These are phyloP conservation scores for Habropoda laboriosa DNA, from an alignment of 1,140 invertebrate species.

Conservation along the genomic window DNA sequence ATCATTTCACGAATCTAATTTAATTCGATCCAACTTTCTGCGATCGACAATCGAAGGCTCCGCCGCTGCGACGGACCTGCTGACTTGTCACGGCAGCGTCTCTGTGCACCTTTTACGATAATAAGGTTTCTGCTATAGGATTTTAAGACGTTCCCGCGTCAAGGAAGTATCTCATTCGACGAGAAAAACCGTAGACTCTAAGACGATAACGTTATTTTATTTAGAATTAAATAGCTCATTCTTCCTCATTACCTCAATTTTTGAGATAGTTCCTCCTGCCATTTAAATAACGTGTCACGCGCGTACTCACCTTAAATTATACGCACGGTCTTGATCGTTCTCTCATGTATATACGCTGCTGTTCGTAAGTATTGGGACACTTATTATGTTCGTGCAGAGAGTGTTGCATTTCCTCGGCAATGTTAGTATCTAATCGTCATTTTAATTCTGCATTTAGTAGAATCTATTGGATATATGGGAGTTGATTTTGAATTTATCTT, in stretches of 20 bases:
- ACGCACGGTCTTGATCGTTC: slow-evolving; percentile 19
- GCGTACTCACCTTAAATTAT: slow-evolving; percentile 43
- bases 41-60: slow-evolving; percentile 54
- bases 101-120: slow-evolving; percentile 35
- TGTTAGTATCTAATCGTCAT: too few species aligned
- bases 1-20: neutral
- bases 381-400: too few species aligned
- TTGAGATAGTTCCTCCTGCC: slow-evolving; percentile 74
- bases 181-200: slow-evolving; percentile 64
- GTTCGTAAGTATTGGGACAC: too few species aligned
- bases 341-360: too few species aligned
- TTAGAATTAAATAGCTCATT: slow-evolving; percentile 57
- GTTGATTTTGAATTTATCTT: too few species aligned
- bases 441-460: too few species aligned
- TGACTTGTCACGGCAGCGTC: slow-evolving; percentile 78
- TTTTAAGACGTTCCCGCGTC: slow-evolving; percentile 62
- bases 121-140: slow-evolving; percentile 52
- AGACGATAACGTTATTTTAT: slow-evolving; percentile 57
- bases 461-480: too few species aligned
- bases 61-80: slow-evolving; percentile 69
- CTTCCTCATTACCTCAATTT: slow-evolving; percentile 74
- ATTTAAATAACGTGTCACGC: slow-evolving; percentile 51
- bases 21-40: neutral
- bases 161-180: slow-evolving; percentile 71
- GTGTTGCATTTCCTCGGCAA: too few species aligned